Evolutionary conservation across 35 echinoderm and acorn worm genomes (phyloP).

Genomic region (Heliocidaris tuberculata): DNA sequence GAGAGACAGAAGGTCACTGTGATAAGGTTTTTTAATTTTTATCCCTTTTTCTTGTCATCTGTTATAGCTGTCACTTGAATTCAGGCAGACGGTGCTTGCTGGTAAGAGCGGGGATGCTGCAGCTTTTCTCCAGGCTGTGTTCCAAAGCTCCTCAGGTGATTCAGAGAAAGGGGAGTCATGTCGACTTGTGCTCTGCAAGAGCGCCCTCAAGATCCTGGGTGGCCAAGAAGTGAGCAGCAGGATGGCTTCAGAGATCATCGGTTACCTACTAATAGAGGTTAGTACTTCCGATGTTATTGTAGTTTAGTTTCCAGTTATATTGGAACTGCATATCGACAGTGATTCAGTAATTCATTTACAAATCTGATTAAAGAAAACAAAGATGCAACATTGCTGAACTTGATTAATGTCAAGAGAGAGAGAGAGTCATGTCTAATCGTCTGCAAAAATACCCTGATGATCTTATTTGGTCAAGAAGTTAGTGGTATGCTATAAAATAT

Average conservation of each 20-base stretch:
- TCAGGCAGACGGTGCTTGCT: slow-evolving; percentile 16
- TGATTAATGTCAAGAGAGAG: too few species aligned
- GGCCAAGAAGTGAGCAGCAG: slow-evolving; percentile 51
- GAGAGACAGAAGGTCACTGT: background rate
- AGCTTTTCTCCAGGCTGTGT: slow-evolving; percentile 35
- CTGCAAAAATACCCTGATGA: too few species aligned
- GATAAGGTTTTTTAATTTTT: background rate
- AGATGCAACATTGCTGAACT: too few species aligned
- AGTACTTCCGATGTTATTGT: background rate
- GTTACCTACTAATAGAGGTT: slow-evolving; percentile 60
- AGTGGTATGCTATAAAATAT: too few species aligned
- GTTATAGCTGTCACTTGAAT: background rate
- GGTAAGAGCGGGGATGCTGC: slow-evolving; percentile 31
- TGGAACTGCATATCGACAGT: too few species aligned
- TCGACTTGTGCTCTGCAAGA: slow-evolving; percentile 49
- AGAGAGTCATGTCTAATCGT: too few species aligned
- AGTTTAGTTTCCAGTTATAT: background rate
- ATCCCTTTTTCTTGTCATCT: background rate
- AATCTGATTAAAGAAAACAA: too few species aligned
- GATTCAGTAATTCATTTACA: too few species aligned
- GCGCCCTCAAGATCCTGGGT: slow-evolving; percentile 44
- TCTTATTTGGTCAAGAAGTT: too few species aligned
- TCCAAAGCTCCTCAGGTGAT: slow-evolving; percentile 27
- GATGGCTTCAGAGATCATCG: slow-evolving; percentile 63
- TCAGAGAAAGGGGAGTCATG: slow-evolving; percentile 5